Conservation (phyloP, 2,888 invertebrate genomes). For the Bellardia pandia region DNA sequence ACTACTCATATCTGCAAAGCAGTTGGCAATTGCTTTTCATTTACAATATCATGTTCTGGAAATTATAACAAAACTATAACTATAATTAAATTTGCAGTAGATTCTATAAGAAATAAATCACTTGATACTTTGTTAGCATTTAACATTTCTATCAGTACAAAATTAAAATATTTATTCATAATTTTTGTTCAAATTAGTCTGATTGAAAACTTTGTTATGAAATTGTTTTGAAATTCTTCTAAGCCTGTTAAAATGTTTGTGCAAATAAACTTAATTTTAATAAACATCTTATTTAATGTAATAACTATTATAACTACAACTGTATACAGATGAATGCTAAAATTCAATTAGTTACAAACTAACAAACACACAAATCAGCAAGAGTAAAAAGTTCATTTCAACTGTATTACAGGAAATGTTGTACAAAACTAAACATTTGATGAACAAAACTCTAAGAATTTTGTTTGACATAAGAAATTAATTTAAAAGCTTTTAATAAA, state of each 20-base stretch:
- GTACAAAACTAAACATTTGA: not conserved
- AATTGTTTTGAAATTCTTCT: not conserved
- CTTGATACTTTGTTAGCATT: conserved; percentile 10
- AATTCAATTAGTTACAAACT: not conserved
- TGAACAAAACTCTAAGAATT: not conserved
- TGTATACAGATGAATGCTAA: not conserved
- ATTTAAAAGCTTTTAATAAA: conserved; percentile 10
- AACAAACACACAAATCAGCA: not conserved
- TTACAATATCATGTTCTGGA: not conserved
- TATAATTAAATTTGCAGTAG: no score
- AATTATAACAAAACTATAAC: not conserved
- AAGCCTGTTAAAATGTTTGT: not conserved
- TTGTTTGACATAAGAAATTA: not conserved
- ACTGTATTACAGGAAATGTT: not conserved
- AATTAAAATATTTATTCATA: not conserved
- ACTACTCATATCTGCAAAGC: not conserved
- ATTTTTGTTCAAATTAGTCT: not conserved
- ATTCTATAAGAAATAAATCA: not conserved
- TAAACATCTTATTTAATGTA: not conserved
- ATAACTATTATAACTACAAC: not conserved
- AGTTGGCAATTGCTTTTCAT: not conserved
- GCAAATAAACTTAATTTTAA: conserved; percentile 3
- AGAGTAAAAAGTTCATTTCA: not conserved
- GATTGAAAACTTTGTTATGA: conserved; percentile 1
- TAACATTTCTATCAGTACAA: not conserved